Evolutionary conservation across 2,797 vertebrate species (phyloP).

Genomic region (Synaphobranchus kaupii): DNA sequence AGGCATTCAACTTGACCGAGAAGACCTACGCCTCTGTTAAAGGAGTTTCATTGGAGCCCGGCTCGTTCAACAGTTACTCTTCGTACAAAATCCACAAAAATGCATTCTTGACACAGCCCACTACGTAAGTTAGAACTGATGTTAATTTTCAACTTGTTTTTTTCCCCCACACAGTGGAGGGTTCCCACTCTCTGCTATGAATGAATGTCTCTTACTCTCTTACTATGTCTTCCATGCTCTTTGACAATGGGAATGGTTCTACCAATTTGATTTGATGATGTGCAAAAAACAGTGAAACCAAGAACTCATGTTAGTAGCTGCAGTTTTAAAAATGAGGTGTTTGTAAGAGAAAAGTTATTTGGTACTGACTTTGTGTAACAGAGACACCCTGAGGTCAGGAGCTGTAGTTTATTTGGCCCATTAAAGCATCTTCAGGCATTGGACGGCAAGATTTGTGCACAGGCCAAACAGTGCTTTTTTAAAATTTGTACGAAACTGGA

Average conservation of each 20-base stretch:
- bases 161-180: neutral
- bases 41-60: conserved; percentile 91
- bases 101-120: conserved; percentile 86
- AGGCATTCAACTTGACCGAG: conserved; percentile 94
- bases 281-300: neutral
- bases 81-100: conserved; percentile 91
- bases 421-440: conserved; percentile 31
- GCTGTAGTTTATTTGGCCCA: neutral
- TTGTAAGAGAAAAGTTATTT: neutral
- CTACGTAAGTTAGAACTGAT: conserved; percentile 73
- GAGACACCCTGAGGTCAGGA: neutral
- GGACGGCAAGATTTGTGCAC: neutral
- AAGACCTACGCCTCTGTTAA: conserved; percentile 83
- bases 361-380: neutral
- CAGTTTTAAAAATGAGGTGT: neutral
- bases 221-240: neutral
- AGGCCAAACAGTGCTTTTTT: neutral
- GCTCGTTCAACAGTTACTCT: conserved; percentile 90
- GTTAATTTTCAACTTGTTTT: neutral
- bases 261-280: neutral
- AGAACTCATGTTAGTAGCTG: neutral
- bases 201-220: neutral
- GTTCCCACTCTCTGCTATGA: neutral
- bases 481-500: conserved; percentile 1
- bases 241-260: neutral